Conservation (phyloP, 2,888 invertebrate species). For the Hyppa rectilinea region DNA sequence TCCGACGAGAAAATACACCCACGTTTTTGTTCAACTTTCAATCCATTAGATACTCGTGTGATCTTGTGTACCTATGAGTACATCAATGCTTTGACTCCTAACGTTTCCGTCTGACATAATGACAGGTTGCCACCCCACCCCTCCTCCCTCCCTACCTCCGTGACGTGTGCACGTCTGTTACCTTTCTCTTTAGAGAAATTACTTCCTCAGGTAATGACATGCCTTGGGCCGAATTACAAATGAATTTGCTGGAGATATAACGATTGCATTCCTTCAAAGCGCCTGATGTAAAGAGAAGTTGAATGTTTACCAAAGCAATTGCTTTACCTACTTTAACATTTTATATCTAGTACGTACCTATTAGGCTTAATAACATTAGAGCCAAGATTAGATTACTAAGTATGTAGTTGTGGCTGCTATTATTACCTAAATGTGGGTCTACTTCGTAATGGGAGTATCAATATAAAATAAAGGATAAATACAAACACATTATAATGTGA, state of each 20-base stretch:
- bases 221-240: not conserved
- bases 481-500: not conserved
- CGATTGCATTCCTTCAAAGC: not conserved
- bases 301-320: no score
- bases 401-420: not conserved
- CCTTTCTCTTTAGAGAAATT: conserved; percentile 20
- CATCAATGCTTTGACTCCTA: conserved; percentile 17
- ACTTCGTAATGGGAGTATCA: conserved; percentile 1
- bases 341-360: no score
- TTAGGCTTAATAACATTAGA: no score
- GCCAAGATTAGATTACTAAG: no score
- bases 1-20: not conserved
- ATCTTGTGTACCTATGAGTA: not conserved
- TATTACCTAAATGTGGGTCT: not conserved
- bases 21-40: conserved; percentile 5
- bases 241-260: not conserved
- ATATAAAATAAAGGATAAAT: conserved; percentile 25
- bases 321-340: no score
- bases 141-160: not conserved
- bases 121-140: conserved; percentile 2
- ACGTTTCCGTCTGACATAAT: conserved; percentile 19
- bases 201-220: not conserved
- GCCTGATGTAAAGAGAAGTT: no score
- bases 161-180: not conserved
- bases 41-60: conserved; percentile 4